A percentile compares a stretch with the other conserved stretches of the same genome.
phyloP scores from a whole-genome alignment of 2,797 vertebrate species.

The Sarcophilus harrisii region DNA sequence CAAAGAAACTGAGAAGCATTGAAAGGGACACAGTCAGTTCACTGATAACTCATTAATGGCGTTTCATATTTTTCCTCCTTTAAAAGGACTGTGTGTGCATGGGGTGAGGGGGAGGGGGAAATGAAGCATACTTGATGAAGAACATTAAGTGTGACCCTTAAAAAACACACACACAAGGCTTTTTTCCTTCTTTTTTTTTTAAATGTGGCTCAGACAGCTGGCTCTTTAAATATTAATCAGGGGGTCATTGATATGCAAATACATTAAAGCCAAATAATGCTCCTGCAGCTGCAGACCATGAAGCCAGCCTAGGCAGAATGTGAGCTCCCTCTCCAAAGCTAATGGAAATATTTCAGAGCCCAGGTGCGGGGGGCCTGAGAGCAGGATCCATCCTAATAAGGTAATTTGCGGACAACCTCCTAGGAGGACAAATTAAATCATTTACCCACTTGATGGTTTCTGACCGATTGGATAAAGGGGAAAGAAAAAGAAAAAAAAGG shows the following conservation, averaged over 20 bases:
- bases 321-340: constrained; percentile 43
- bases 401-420: constrained; percentile 63
- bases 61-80: constrained; percentile 64
- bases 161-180: constrained; percentile 67
- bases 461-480: neutral
- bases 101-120: constrained; percentile 25
- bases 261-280: constrained; percentile 74
- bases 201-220: constrained; percentile 84
- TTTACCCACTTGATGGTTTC: constrained; percentile 32
- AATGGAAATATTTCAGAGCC: constrained; percentile 77
- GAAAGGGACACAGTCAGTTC: constrained; percentile 75
- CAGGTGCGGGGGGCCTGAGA: constrained; percentile 76
- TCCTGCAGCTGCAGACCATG: constrained; percentile 83
- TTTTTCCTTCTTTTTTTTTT: constrained; percentile 59
- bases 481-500: constrained; percentile 49
- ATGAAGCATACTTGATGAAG: constrained; percentile 70
- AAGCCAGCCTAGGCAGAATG: constrained; percentile 47
- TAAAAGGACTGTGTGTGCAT: constrained; percentile 61
- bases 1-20: constrained; percentile 79
- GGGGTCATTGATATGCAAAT: constrained; percentile 86
- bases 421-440: constrained; percentile 35
- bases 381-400: constrained; percentile 62
- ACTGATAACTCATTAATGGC: constrained; percentile 69
- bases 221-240: constrained; percentile 87
- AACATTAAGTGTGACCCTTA: constrained; percentile 74